Conservation (phyloP, 2,797 vertebrate species). For the Mionectes olivaceus region DNA sequence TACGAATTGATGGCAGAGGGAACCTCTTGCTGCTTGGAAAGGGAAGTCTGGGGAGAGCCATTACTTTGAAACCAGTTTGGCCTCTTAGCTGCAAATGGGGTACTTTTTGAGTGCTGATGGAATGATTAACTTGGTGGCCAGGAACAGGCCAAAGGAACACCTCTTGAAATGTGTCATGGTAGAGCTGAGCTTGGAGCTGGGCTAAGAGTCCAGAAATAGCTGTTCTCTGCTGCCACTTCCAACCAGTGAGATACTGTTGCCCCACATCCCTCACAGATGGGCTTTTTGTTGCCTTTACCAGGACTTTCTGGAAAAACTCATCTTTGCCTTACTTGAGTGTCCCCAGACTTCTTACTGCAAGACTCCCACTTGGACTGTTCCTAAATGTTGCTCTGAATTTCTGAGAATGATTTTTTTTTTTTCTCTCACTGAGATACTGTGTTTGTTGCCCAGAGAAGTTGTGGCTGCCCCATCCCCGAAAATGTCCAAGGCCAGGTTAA, state of each 20-base stretch:
- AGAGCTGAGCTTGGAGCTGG: background rate
- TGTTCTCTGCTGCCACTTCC: background rate
- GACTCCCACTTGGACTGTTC: background rate
- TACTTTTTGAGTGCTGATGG: background rate
- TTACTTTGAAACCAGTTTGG: background rate
- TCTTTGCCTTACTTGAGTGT: background rate
- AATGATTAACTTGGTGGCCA: background rate
- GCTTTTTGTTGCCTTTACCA: background rate
- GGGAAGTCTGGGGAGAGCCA: background rate
- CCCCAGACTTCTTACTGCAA: background rate
- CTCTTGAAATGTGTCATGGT: background rate
- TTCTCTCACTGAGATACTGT: fast-evolving
- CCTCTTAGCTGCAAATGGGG: background rate
- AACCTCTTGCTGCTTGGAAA: background rate
- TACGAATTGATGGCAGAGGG: background rate
- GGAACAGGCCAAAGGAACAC: background rate
- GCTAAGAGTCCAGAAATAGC: background rate
- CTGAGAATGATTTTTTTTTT: background rate
- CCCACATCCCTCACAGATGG: background rate
- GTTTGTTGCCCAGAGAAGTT: background rate
- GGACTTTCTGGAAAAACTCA: background rate
- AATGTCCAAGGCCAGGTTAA: background rate
- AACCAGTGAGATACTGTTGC: background rate
- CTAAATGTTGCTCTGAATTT: background rate
- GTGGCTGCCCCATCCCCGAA: background rate